phyloP scores from a whole-genome alignment of 37 sponge, comb jelly and placozoan species.

The Halisarca cf. caerulea region DNA sequence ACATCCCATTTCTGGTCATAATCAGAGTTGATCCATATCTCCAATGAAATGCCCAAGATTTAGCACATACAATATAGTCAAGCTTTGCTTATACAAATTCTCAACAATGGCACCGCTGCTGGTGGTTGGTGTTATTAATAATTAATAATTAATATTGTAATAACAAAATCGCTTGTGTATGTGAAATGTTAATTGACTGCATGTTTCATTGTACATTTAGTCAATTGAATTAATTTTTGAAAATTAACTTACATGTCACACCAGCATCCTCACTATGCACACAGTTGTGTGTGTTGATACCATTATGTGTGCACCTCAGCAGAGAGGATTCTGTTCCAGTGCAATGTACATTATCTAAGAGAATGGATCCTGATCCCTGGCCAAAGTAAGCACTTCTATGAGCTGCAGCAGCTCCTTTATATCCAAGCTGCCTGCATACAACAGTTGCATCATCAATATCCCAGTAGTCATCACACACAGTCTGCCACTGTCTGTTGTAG shows the following conservation, averaged over 20 bases:
- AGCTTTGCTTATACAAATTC: no score
- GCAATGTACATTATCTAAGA: not conserved
- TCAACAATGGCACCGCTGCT: no score
- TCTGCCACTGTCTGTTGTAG: not conserved
- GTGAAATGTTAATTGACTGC: no score
- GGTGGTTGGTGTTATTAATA: no score
- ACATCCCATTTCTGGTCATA: no score
- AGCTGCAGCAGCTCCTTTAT: not conserved
- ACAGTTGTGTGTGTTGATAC: not conserved
- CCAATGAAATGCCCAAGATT: no score
- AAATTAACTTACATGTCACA: not conserved
- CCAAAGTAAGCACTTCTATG: not conserved
- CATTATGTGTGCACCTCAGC: not conserved
- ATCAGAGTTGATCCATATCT: no score
- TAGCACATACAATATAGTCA: no score
- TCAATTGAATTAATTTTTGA: no score
- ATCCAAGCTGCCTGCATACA: constrained; percentile 14
- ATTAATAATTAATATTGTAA: no score
- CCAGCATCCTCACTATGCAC: not conserved
- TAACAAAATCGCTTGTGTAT: no score
- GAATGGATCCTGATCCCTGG: not conserved
- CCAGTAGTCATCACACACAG: constrained; percentile 12
- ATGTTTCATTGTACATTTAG: no score
- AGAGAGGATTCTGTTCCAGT: not conserved
- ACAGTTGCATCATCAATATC: not conserved